A percentile compares a stretch with the other conserved stretches of the same genome.
phyloP scores from a whole-genome alignment of 2,113 vertebrate species.

The Gallinago media region DNA sequence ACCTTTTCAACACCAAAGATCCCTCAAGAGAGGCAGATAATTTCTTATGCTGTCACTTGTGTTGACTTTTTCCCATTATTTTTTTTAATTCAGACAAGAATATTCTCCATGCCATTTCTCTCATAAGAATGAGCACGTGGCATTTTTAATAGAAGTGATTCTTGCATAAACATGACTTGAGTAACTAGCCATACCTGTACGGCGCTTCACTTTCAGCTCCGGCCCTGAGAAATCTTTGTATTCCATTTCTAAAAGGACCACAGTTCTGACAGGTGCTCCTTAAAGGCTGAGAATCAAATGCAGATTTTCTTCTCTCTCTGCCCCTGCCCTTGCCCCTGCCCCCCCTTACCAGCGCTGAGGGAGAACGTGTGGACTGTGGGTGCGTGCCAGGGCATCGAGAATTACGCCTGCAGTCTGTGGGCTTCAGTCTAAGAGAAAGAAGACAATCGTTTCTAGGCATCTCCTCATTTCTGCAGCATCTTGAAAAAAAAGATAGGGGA shows the following conservation, averaged over 20 bases:
- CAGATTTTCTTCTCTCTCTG: not conserved
- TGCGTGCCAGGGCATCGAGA: not conserved
- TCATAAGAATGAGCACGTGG: not conserved
- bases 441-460: accelerated
- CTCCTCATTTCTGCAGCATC: not conserved
- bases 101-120: not conserved
- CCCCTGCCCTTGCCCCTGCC: not conserved
- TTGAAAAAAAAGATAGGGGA: not conserved
- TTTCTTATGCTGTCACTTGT: not conserved
- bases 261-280: not conserved
- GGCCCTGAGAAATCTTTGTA: not conserved
- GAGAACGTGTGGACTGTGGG: accelerated
- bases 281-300: conserved; percentile 7
- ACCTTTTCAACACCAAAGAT: not conserved
- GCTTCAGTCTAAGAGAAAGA: not conserved
- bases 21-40: not conserved
- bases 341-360: not conserved
- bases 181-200: not conserved
- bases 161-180: not conserved
- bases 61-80: not conserved
- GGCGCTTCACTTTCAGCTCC: not conserved
- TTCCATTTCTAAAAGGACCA: not conserved
- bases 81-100: not conserved
- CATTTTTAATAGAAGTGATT: not conserved
- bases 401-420: not conserved